Base-by-base conservation (phyloP, 2,113 vertebrate species). In the Cygnus atratus region DNA sequence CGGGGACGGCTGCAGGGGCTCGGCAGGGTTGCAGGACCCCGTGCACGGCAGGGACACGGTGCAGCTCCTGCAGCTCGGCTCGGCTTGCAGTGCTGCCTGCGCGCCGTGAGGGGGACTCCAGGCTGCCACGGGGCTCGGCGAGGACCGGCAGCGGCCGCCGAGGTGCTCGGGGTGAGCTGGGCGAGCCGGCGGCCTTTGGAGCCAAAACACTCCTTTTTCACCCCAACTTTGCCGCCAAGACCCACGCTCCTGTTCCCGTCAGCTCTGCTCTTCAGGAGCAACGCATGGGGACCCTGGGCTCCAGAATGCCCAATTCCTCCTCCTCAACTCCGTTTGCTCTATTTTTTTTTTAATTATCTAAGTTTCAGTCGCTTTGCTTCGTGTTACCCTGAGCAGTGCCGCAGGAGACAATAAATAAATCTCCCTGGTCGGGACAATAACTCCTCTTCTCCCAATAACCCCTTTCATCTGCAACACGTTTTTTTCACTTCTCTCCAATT, bases 31-130 rank as follows among this genome's bases (percentile, higher is more conserved):
- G 28, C 22, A 3, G 50, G 50, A 25, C 50, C 50, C 50, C 50
- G 24, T 26, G 50, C 50, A 8, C 22, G 13, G 50, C 50, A 13
- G 50, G 50, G 50, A 26, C 24, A 8, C 50, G 24, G 81, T 0
- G 29, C 5, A 9, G 26, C 57, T 67, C 25, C n/a, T 7, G n/a
- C n/a, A 12, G 44, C 13, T 7, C 14, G 11, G 61, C 5, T n/a
- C 55, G 31, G 52, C 57, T 17, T 96, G 93, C 93, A 97, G 79
- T 95, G 80, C 88, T 28, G 63, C 78, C 9, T 3, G 6, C 10
- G 16, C 33, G 77, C 96, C 57, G 16, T 88, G 84, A 95, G 96
- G 92, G 93, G 96, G 79, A 96, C 87, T 93, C 90, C 83, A 94
- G 93, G 29, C 83, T 33, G 44, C 52, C 3, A 8, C 57, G 15